Evolutionary conservation across 2,797 vertebrate genomes (phyloP).

Genomic region (Premnoplex brunnescens): DNA sequence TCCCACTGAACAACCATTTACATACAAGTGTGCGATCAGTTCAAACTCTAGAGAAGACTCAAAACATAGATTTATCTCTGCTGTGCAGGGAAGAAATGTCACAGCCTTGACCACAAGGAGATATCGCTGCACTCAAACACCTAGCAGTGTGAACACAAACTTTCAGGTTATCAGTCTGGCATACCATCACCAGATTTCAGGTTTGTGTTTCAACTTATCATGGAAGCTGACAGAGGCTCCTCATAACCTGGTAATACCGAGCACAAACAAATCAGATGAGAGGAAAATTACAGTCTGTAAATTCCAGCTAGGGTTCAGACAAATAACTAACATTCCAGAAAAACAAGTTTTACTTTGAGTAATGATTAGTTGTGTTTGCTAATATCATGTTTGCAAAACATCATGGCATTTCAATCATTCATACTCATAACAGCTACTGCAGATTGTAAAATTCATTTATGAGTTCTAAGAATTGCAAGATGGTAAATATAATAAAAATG

Average conservation of each 20-base stretch:
- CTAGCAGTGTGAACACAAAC: background rate
- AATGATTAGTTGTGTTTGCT: background rate
- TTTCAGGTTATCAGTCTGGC: background rate
- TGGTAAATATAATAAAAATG: background rate
- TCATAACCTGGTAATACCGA: background rate
- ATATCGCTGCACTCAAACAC: background rate
- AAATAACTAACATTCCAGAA: conserved; percentile 6
- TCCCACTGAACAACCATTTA: background rate
- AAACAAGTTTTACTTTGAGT: conserved; percentile 34
- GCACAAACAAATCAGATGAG: background rate
- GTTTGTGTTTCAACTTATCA: background rate
- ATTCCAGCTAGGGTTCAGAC: background rate
- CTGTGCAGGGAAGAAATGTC: background rate
- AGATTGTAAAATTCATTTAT: background rate
- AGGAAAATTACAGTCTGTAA: background rate
- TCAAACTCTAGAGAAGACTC: background rate
- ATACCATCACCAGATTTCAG: background rate
- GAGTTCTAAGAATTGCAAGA: background rate
- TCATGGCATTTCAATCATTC: background rate
- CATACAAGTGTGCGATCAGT: background rate
- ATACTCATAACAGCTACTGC: background rate
- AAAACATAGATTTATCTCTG: background rate
- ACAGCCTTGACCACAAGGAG: background rate
- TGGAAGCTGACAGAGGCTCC: background rate
- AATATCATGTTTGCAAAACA: background rate